A percentile compares a stretch with the other conserved stretches of the same genome.
Conservation (phyloP, 2,888 invertebrate genomes). For the Standfussiana lucernea region DNA sequence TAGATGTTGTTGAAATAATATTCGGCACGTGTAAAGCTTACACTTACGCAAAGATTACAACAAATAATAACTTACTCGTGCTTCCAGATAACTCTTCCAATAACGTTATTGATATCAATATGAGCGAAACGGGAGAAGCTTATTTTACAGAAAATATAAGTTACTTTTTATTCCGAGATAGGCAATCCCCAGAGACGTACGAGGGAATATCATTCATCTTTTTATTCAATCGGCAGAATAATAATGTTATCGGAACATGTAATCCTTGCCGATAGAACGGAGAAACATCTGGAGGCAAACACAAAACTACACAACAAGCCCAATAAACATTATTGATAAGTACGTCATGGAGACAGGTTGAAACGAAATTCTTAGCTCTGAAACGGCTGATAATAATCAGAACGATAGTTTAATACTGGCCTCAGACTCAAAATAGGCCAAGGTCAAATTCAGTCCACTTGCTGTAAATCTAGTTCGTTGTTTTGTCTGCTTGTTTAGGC, state of each 20-base stretch:
- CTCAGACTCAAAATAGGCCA: constrained; percentile 1
- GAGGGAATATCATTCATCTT: constrained; percentile 60
- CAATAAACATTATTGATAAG: constrained; percentile 16
- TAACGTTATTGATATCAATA: constrained; percentile 43
- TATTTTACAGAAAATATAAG: constrained; percentile 59
- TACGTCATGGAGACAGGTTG: background rate
- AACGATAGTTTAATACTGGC: background rate
- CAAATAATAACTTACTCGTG: background rate
- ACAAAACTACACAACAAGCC: constrained; percentile 31
- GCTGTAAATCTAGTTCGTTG: constrained; percentile 12
- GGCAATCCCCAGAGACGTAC: constrained; percentile 59
- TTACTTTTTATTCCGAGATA: constrained; percentile 60
- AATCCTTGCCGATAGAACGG: constrained; percentile 47
- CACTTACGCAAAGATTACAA: background rate
- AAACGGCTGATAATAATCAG: background rate
- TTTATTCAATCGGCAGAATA: constrained; percentile 63
- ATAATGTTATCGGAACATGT: constrained; percentile 59
- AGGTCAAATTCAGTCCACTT: constrained; percentile 8
- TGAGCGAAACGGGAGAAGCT: constrained; percentile 31
- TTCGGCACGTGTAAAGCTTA: background rate
- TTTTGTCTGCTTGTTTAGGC: constrained; percentile 13
- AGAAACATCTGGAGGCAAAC: constrained; percentile 26
- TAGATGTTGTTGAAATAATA: too few species aligned
- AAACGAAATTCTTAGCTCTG: background rate
- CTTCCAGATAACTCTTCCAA: constrained; percentile 4